These are phyloP conservation scores for Ruditapes philippinarum DNA, from an alignment of 1,140 invertebrate genomes.

Conservation along the genomic window DNA sequence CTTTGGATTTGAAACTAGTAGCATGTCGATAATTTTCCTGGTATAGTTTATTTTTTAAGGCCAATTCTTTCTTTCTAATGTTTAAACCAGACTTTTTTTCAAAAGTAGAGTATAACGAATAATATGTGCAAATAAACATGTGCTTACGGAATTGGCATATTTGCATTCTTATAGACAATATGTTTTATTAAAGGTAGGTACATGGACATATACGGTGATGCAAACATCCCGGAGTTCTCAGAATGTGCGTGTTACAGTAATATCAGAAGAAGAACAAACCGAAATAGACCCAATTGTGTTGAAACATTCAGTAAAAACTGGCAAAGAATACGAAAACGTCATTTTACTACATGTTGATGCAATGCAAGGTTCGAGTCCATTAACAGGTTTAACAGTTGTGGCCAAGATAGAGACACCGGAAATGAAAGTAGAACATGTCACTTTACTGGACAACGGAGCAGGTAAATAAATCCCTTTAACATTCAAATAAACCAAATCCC, in stretches of 20 bases:
- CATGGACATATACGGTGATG: conserved; percentile 56
- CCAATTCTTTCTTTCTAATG: too few relatives aligned
- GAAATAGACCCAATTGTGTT: background rate
- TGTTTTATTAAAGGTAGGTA: conserved; percentile 31
- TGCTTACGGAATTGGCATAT: too few relatives aligned
- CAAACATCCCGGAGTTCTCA: conserved; percentile 8
- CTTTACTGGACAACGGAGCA: conserved; percentile 89
- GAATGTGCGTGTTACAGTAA: conserved; percentile 45
- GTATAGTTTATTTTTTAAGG: too few relatives aligned
- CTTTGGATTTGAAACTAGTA: too few relatives aligned
- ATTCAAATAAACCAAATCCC: too few relatives aligned
- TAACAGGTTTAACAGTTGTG: conserved; percentile 80
- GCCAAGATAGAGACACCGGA: conserved; percentile 81
- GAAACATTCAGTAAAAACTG: conserved; percentile 34
- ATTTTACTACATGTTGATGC: conserved; percentile 82
- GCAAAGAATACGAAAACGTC: conserved; percentile 65
- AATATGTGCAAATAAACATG: too few relatives aligned
- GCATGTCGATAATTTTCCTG: too few relatives aligned
- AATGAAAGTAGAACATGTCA: conserved; percentile 63
- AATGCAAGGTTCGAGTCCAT: conserved; percentile 77
- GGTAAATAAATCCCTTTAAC: too few relatives aligned
- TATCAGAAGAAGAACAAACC: conserved; percentile 22
- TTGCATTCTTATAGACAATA: too few relatives aligned
- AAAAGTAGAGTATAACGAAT: too few relatives aligned
- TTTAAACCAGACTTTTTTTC: too few relatives aligned